A percentile compares a stretch with the other conserved stretches of the same genome.
Evolutionary conservation across 2,888 invertebrate genomes (phyloP).

Genomic region (Ophraella communa): DNA sequence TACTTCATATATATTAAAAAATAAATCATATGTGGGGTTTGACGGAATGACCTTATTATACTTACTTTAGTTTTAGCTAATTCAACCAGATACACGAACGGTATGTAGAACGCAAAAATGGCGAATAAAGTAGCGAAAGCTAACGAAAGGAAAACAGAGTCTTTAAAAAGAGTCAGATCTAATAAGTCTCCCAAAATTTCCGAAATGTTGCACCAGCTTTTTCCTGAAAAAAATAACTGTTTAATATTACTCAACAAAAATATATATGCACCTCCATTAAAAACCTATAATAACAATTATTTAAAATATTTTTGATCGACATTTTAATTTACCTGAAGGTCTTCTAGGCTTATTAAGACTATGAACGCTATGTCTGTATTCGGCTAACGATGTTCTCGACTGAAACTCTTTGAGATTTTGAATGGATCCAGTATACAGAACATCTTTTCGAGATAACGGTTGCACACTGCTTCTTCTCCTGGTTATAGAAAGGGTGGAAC

Average conservation of each 20-base stretch:
- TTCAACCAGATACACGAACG: constrained; percentile 93
- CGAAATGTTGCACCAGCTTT: constrained; percentile 49
- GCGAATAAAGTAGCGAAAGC: constrained; percentile 95
- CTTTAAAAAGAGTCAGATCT: constrained; percentile 72
- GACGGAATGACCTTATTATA: too few relatives aligned
- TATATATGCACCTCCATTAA: too few relatives aligned
- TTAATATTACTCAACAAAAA: too few relatives aligned
- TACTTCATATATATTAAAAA: too few relatives aligned
- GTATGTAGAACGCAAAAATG: constrained; percentile 96
- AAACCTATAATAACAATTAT: too few relatives aligned
- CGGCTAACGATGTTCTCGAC: constrained; percentile 87
- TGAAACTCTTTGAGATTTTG: constrained; percentile 91
- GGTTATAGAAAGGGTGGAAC: constrained; percentile 68
- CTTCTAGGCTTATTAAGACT: constrained; percentile 69
- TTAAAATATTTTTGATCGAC: too few relatives aligned
- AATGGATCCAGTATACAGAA: constrained; percentile 96
- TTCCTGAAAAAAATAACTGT: too few relatives aligned
- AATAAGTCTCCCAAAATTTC: constrained; percentile 73
- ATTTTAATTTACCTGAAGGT: constrained; percentile 69
- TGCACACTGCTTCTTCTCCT: constrained; percentile 67
- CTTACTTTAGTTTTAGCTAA: constrained; percentile 75
- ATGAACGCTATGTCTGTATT: constrained; percentile 89
- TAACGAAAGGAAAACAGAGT: constrained; percentile 90
- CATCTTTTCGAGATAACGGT: constrained; percentile 93
- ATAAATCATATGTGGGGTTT: too few relatives aligned